These are phyloP conservation scores for Phortica variegata DNA, from an alignment of 1,140 invertebrate species.

Conservation along the genomic window DNA sequence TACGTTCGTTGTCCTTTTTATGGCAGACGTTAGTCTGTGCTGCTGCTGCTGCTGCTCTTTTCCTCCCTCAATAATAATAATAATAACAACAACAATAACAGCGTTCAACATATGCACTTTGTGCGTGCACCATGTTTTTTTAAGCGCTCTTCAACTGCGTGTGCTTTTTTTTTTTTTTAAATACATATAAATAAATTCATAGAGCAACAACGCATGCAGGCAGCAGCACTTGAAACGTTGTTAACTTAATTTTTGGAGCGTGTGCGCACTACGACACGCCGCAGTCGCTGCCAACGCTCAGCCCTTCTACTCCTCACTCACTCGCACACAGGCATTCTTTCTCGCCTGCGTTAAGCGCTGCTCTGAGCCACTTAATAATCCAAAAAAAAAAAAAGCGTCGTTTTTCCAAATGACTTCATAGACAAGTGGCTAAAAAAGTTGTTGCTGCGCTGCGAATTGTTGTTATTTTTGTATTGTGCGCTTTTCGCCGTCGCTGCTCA, in stretches of 20 bases:
- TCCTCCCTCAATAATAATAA: background rate
- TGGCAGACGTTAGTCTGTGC: no score
- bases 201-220: constrained; percentile 23
- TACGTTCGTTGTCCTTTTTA: no score
- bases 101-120: background rate
- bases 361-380: constrained; percentile 39
- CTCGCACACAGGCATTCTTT: constrained; percentile 6
- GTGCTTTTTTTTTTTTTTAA: constrained; percentile 9
- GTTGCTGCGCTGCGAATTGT: background rate
- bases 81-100: background rate
- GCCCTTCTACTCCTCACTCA: constrained; percentile 19
- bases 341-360: constrained; percentile 5
- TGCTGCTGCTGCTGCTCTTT: no score
- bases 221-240: constrained; percentile 40
- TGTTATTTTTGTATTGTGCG: no score
- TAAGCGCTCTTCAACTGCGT: constrained; percentile 13
- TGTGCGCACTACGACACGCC: constrained; percentile 28
- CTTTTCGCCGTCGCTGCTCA: no score
- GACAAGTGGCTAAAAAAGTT: constrained; percentile 46
- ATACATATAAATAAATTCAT: no score
- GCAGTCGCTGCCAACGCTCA: constrained; percentile 27
- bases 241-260: constrained; percentile 55
- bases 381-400: constrained; percentile 32
- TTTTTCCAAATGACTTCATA: constrained; percentile 52
- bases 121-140: constrained; percentile 1